phyloP scores from a whole-genome alignment of 2,113 vertebrate species.

The Saiga tatarica region DNA sequence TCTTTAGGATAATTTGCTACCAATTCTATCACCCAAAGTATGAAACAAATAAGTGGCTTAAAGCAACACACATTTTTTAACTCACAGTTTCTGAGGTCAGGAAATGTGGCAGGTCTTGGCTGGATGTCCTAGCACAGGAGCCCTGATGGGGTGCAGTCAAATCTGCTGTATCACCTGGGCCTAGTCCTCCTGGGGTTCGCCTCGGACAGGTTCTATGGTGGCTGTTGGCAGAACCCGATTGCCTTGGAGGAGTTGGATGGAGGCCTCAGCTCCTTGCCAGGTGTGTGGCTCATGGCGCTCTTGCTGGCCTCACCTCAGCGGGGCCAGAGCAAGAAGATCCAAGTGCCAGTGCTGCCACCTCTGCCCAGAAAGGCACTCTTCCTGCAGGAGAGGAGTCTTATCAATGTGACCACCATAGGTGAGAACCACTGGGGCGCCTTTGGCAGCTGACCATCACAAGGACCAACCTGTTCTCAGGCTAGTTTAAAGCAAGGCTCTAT shows the following conservation, averaged over 20 bases:
- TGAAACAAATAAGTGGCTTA: not conserved
- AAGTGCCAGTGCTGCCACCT: fast-evolving
- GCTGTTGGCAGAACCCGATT: not conserved
- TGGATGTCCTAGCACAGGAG: not conserved
- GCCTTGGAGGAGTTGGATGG: fast-evolving
- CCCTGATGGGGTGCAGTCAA: no score
- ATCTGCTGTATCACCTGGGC: not conserved
- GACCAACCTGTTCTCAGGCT: fast-evolving
- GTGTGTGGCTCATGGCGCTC: fast-evolving
- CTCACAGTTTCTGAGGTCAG: not conserved
- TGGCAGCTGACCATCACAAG: fast-evolving
- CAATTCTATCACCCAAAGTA: not conserved
- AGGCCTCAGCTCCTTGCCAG: not conserved
- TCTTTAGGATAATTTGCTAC: not conserved
- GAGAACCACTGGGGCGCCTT: fast-evolving
- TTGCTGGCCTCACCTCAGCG: not conserved
- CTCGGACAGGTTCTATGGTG: fast-evolving
- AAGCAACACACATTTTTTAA: not conserved
- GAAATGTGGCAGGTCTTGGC: fast-evolving
- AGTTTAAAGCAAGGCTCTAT: fast-evolving
- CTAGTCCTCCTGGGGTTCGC: no score
- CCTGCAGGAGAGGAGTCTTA: no score
- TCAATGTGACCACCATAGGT: fast-evolving
- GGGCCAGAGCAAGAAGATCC: fast-evolving
- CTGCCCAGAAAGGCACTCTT: fast-evolving